Base-by-base conservation (phyloP, 2,113 vertebrate genomes). In the Arothron firmamentum region DNA sequence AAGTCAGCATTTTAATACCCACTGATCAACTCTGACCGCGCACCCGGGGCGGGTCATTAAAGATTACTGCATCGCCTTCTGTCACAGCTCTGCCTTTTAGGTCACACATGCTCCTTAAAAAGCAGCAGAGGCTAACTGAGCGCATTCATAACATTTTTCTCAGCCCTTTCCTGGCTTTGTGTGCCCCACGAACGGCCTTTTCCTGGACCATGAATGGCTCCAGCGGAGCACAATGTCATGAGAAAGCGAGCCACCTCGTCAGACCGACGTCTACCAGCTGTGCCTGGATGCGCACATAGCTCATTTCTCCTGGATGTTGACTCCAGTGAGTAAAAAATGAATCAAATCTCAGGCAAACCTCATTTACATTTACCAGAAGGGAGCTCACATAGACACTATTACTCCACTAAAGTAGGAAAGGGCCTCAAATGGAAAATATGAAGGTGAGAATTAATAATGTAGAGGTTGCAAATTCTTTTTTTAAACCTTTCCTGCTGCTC, bases 141-240 rank as follows among this genome's bases (percentile, higher is more conserved):
- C 56, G 77, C 70, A 84, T 78, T 79, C 77, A 82, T 63, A 84
- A 86, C 66, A 82, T 74, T 72, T 78, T 72, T 67, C 77, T 81
- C 69, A 75, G 71, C 64, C 80, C 70, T 74, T 89, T 88, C 88
- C 84, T 90, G 85, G 76, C 86, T 89, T 88, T 88, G 88, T 89
- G 77, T 65, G 73, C 16, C 62, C 65, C 65, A 74, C 62, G 71
- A 75, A 71, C 67, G 72, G 61, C 66, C 79, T 87, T 87, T 87
- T 88, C 86, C 88, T 90, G 87, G 85, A 79, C 73, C 34, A 60
- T 38, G 47, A 77, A 77, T 59, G 62, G 47, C 23, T 80, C 38
- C 64, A 74, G 52, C 63, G 71, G 73, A 79, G 65, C 65, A 75
- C 62, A 56, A 38, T 78, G 84, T 59, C 77, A 75, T 70, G 75